Percentiles rank a stretch among this genome's conserved stretches.
These are phyloP conservation scores for Callosobruchus maculatus DNA, from an alignment of 2,888 invertebrate genomes.

Conservation along the genomic window DNA sequence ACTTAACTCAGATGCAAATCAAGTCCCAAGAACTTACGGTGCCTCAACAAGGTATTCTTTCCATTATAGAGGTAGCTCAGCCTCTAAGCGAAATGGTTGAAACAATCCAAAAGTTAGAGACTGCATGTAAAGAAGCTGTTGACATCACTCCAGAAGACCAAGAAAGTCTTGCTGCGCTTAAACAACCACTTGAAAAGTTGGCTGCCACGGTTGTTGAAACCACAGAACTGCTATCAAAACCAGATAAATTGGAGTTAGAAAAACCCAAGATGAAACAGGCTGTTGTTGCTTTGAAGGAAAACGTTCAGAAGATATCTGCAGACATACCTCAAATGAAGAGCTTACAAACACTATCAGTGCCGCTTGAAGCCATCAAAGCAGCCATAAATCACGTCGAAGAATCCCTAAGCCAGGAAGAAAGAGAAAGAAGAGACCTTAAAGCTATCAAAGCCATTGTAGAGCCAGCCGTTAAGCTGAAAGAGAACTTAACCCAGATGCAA, in stretches of 20 bases:
- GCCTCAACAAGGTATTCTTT: constrained; percentile 18
- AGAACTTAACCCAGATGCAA: too few relatives aligned
- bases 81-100: constrained; percentile 2
- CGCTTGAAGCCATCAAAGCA: neutral
- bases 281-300: constrained; percentile 4
- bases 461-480: too few relatives aligned
- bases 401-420: too few relatives aligned
- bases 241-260: constrained; percentile 9
- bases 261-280: constrained; percentile 14
- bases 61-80: constrained; percentile 14
- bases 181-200: neutral
- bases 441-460: too few relatives aligned
- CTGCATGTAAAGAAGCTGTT: constrained; percentile 6
- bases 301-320: neutral
- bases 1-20: neutral
- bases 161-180: neutral
- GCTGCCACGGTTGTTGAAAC: neutral
- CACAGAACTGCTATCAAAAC: neutral
- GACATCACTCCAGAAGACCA: neutral
- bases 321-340: neutral
- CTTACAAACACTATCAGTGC: neutral
- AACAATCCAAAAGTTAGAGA: constrained; percentile 3
- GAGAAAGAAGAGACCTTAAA: too few relatives aligned
- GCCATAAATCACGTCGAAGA: neutral
- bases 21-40: neutral